A percentile compares a stretch with the other conserved stretches of the same genome.
These are phyloP conservation scores for Ridgeia piscesae DNA, from an alignment of 1,140 invertebrate genomes.

Conservation along the genomic window DNA sequence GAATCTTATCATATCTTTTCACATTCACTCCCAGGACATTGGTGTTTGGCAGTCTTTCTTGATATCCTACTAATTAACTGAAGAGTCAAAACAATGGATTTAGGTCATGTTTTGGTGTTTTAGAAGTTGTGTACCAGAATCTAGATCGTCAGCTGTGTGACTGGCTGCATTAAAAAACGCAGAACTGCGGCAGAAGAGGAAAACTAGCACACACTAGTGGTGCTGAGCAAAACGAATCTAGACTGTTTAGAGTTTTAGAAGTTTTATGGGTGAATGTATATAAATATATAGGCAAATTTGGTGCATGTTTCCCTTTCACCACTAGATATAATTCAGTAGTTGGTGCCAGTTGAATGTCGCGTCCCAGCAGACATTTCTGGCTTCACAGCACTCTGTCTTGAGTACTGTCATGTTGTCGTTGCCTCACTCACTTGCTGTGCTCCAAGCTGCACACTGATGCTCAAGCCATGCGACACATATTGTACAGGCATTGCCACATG, in stretches of 20 bases:
- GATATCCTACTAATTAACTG: too few species aligned
- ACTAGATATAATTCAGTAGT: background rate
- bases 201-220: too few species aligned
- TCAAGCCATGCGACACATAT: too few species aligned
- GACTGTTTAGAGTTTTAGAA: background rate
- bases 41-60: background rate
- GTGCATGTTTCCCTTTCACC: background rate
- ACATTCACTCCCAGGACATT: background rate
- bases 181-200: too few species aligned
- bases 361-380: background rate
- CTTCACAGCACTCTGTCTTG: background rate
- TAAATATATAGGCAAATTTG: background rate
- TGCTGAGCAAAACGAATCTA: background rate
- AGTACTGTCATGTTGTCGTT: background rate
- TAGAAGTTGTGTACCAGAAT: too few species aligned
- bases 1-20: background rate
- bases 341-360: background rate
- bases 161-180: too few species aligned
- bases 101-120: too few species aligned
- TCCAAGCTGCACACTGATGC: too few species aligned
- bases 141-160: too few species aligned
- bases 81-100: too few species aligned
- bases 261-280: background rate
- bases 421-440: background rate
- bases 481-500: background rate